phyloP scores from a whole-genome alignment of 2,888 invertebrate genomes.

The Alcis repandata region DNA sequence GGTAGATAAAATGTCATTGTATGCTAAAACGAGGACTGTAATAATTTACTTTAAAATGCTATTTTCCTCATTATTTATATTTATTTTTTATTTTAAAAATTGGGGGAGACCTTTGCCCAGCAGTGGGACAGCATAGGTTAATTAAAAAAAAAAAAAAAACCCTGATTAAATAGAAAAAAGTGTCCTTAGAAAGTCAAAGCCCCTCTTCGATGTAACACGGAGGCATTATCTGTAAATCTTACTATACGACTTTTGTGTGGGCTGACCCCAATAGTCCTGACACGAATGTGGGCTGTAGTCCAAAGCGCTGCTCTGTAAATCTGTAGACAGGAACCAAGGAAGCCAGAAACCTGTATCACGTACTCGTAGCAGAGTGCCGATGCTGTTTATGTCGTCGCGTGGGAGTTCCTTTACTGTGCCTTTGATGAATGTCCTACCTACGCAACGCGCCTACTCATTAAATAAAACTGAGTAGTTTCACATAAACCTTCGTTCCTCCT shows the following conservation, averaged over 20 bases:
- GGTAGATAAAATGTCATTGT: too few species aligned
- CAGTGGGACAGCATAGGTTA: too few species aligned
- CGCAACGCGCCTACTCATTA: conserved; percentile 32
- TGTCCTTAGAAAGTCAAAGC: too few species aligned
- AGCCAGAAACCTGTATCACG: conserved; percentile 19
- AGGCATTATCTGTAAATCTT: not conserved
- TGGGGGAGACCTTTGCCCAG: too few species aligned
- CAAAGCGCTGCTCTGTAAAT: not conserved
- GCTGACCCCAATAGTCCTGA: not conserved
- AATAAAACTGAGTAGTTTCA: conserved; percentile 20
- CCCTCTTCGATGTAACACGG: not conserved
- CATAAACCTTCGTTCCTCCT: not conserved
- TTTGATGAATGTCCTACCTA: conserved; percentile 29
- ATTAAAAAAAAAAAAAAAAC: too few species aligned
- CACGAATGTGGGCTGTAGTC: conserved; percentile 14
- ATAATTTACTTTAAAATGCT: too few species aligned
- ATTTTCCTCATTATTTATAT: too few species aligned
- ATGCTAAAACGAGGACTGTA: too few species aligned
- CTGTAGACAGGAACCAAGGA: conserved; percentile 16
- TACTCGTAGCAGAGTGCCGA: conserved; percentile 27
- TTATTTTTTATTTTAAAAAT: too few species aligned
- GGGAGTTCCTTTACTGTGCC: conserved; percentile 30
- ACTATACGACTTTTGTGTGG: conserved; percentile 33
- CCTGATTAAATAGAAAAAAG: too few species aligned
- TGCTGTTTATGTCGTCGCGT: conserved; percentile 24